These are phyloP conservation scores for Eupithecia tripunctaria DNA, from an alignment of 2,888 invertebrate species.

Conservation along the genomic window DNA sequence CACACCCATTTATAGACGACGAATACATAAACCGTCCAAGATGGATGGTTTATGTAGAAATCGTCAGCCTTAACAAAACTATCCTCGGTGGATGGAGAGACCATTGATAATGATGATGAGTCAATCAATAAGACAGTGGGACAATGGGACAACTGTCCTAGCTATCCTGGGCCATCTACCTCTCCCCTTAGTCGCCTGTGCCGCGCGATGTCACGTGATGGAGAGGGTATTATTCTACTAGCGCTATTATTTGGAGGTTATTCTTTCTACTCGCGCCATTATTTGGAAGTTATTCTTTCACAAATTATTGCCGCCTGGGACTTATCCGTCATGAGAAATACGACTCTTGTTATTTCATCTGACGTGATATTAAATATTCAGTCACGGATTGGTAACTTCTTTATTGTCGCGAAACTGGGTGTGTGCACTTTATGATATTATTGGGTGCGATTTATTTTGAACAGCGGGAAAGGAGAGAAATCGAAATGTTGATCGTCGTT, in stretches of 20 bases:
- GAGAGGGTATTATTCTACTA: conserved; percentile 22
- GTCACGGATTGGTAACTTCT: conserved; percentile 1
- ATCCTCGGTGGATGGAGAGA: too few species aligned
- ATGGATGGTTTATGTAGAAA: too few species aligned
- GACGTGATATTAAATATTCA: background rate
- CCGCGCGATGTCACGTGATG: conserved; percentile 29
- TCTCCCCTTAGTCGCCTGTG: conserved; percentile 21
- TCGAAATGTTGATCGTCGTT: background rate
- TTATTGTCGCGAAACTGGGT: background rate
- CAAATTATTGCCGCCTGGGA: conserved; percentile 24
- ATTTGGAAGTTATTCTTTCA: conserved; percentile 25
- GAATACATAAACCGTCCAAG: too few species aligned
- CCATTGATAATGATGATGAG: too few species aligned
- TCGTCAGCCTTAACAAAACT: too few species aligned
- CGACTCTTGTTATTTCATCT: conserved; percentile 14
- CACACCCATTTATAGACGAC: too few species aligned
- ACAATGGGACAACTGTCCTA: background rate
- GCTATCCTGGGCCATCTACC: background rate
- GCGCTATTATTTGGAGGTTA: conserved; percentile 8
- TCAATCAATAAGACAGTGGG: background rate
- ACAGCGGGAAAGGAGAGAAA: background rate
- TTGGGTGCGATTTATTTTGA: background rate
- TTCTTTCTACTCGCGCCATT: conserved; percentile 2
- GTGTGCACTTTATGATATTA: background rate
- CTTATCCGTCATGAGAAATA: conserved; percentile 26